phyloP scores from a whole-genome alignment of 2,797 vertebrate genomes.

The Acomys russatus region DNA sequence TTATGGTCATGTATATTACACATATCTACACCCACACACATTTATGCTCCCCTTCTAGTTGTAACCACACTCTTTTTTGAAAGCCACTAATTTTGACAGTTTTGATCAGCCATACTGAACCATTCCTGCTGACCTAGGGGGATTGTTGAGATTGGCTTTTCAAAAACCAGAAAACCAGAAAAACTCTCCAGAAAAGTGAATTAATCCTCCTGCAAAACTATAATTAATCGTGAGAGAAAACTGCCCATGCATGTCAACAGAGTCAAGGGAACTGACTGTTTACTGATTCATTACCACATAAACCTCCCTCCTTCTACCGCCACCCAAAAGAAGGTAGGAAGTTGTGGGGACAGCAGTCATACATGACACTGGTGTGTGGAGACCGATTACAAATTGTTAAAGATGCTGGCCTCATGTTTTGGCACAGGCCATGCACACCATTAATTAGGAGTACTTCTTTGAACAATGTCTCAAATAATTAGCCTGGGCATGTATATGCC shows the following conservation, averaged over 20 bases:
- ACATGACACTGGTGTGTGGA: background rate
- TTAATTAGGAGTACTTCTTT: constrained; percentile 70
- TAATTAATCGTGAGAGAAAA: constrained; percentile 81
- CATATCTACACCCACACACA: background rate
- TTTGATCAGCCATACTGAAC: constrained; percentile 42
- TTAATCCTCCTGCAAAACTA: constrained; percentile 62
- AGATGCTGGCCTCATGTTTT: background rate
- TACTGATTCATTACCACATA: constrained; percentile 73
- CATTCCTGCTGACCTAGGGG: constrained; percentile 54
- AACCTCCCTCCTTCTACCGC: no score
- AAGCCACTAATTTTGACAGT: constrained; percentile 44
- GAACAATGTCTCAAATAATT: constrained; percentile 78
- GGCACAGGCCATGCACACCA: constrained; percentile 25
- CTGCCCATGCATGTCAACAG: constrained; percentile 42
- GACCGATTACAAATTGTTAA: constrained; percentile 53
- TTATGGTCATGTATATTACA: background rate
- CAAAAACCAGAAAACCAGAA: constrained; percentile 40
- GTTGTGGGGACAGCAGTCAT: background rate
- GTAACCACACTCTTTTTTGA: background rate
- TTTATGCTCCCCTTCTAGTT: background rate
- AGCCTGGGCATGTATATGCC: constrained; percentile 59
- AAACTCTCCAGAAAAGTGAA: constrained; percentile 64
- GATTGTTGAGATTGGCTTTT: constrained; percentile 72
- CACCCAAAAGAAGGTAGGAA: background rate
- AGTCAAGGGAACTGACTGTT: constrained; percentile 62